Conservation (phyloP, 2,888 invertebrate species). For the Calliphora vomitoria region DNA sequence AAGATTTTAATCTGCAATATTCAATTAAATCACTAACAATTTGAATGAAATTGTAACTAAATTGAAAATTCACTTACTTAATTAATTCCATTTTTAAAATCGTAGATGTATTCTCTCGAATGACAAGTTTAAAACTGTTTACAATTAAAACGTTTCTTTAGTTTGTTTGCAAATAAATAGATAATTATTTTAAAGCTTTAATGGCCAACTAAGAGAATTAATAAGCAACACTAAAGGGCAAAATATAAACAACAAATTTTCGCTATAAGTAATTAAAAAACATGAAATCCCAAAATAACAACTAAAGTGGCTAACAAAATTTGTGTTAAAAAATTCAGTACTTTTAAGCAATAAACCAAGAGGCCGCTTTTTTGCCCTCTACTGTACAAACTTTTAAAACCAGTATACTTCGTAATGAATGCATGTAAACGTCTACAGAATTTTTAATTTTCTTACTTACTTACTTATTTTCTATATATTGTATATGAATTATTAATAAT, state of each 20-base stretch:
- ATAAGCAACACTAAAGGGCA: background rate
- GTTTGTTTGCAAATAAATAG: conserved; percentile 14
- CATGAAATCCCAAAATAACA: too few species aligned
- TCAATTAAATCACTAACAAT: background rate
- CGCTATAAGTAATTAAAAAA: background rate
- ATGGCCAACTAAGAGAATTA: conserved; percentile 5
- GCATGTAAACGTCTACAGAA: conserved; percentile 39
- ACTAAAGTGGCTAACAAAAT: background rate
- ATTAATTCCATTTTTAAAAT: conserved; percentile 45
- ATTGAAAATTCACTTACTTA: conserved; percentile 19
- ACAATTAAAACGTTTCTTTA: conserved; percentile 9
- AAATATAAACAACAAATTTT: background rate
- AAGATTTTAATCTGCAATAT: conserved; percentile 44
- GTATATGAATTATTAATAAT: too few species aligned
- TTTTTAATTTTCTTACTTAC: background rate
- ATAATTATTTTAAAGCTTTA: background rate
- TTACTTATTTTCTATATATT: background rate
- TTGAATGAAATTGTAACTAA: background rate
- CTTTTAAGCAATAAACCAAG: too few species aligned
- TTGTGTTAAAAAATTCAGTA: too few species aligned
- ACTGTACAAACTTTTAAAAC: background rate
- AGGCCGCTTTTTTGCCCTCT: background rate
- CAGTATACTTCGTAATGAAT: background rate
- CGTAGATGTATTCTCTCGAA: background rate
- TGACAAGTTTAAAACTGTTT: conserved; percentile 33